Conservation (phyloP, 2,113 vertebrate genomes). For the Alectura lathami region DNA sequence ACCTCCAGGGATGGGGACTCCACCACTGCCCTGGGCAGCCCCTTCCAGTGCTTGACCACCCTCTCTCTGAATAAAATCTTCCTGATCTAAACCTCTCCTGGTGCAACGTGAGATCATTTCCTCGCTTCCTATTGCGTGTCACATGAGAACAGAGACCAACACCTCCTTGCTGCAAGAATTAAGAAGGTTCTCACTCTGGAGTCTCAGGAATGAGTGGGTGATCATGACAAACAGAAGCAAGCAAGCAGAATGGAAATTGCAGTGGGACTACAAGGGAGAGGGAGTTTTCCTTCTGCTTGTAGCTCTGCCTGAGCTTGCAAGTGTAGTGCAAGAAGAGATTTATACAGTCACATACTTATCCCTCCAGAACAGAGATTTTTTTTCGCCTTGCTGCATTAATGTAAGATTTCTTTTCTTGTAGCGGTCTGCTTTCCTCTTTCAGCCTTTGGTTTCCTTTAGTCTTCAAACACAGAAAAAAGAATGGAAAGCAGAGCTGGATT, state of each 20-base stretch:
- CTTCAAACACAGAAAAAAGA: neutral
- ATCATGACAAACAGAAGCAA: fast-evolving
- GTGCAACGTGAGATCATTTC: neutral
- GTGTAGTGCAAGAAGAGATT: neutral
- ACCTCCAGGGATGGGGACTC: neutral
- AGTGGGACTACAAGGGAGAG: neutral
- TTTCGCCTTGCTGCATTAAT: neutral
- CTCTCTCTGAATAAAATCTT: neutral
- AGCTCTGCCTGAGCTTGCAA: neutral
- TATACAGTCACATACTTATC: neutral
- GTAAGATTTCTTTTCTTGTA: neutral
- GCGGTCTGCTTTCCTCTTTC: neutral
- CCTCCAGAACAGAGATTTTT: neutral
- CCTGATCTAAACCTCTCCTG: neutral
- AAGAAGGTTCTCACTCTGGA: neutral
- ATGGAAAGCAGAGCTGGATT: neutral
- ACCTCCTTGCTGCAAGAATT: neutral
- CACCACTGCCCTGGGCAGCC: neutral
- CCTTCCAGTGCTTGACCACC: neutral
- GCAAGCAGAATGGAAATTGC: neutral
- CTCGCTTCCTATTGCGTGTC: neutral
- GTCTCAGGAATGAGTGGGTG: neutral
- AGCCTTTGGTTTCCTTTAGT: conserved; percentile 11
- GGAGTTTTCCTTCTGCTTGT: neutral
- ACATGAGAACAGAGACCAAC: neutral